Evolutionary conservation across 2,797 vertebrate genomes (phyloP).

Genomic region (Sandelia bainsii): DNA sequence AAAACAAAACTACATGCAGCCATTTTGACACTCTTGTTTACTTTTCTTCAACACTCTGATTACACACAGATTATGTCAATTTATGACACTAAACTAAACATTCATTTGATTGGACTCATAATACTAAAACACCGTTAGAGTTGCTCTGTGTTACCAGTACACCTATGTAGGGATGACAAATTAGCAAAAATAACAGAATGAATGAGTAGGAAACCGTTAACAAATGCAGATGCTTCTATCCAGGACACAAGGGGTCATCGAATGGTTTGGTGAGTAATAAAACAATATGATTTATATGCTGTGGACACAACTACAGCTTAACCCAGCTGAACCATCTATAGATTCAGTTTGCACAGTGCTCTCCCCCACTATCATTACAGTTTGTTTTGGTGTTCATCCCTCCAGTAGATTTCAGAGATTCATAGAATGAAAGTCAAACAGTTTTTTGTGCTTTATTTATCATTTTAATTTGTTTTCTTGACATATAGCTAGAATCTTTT

Average conservation of each 20-base stretch:
- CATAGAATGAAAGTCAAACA: too few species aligned
- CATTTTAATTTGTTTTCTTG: too few species aligned
- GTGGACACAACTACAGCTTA: neutral
- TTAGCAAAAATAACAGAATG: neutral
- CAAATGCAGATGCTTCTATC: neutral
- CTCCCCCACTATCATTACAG: neutral
- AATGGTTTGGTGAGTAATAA: neutral
- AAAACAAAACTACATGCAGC: too few species aligned
- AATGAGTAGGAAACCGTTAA: conserved; percentile 4
- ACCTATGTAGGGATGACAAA: neutral
- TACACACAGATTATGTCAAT: neutral
- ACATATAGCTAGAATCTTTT: too few species aligned
- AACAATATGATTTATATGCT: neutral
- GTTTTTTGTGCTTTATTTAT: too few species aligned
- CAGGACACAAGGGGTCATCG: neutral
- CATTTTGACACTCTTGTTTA: neutral
- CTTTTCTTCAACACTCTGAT: neutral
- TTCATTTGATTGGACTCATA: neutral
- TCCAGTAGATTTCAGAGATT: neutral
- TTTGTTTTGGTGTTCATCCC: neutral
- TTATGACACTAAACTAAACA: neutral
- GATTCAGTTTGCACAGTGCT: neutral
- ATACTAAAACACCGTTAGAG: neutral
- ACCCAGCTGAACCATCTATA: neutral
- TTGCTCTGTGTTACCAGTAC: neutral